Evolutionary conservation across 2,113 vertebrate species (phyloP).

Genomic region (Eleginops maclovinus): DNA sequence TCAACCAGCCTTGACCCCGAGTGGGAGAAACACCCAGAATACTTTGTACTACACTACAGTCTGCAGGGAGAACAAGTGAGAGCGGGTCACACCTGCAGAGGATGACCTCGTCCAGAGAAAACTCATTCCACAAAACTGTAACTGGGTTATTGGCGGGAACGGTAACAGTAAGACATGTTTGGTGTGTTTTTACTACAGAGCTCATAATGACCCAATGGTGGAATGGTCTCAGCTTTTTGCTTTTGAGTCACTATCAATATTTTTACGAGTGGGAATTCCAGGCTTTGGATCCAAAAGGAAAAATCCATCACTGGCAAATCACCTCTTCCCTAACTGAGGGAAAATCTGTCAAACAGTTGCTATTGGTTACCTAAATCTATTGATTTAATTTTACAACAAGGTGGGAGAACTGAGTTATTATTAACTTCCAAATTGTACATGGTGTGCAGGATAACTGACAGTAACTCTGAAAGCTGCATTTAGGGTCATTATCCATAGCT

Average conservation of each 20-base stretch:
- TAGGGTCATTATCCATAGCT: conserved; percentile 38
- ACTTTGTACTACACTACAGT: neutral
- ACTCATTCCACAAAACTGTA: neutral
- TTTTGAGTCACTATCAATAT: conserved; percentile 35
- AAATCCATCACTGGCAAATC: conserved; percentile 31
- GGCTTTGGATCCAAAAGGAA: conserved; percentile 30
- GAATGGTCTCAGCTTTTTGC: neutral
- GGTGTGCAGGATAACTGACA: neutral
- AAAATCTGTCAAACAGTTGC: conserved; percentile 28
- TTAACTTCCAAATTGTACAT: neutral
- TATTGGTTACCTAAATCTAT: neutral
- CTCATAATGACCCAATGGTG: neutral
- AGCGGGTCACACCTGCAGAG: conserved; percentile 1
- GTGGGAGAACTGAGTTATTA: conserved; percentile 30
- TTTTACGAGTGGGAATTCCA: conserved; percentile 35
- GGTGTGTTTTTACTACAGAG: neutral
- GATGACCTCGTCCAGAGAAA: conserved; percentile 18
- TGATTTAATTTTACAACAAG: conserved; percentile 15
- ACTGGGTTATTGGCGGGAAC: neutral
- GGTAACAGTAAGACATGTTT: neutral
- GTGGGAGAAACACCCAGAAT: neutral
- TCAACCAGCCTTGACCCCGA: conserved; percentile 44
- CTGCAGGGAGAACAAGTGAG: conserved; percentile 33
- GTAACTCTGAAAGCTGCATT: neutral
- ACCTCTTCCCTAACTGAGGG: conserved; percentile 11